Evolutionary conservation across 2,888 invertebrate species (phyloP).

Genomic region (Gandaritis pyraliata): DNA sequence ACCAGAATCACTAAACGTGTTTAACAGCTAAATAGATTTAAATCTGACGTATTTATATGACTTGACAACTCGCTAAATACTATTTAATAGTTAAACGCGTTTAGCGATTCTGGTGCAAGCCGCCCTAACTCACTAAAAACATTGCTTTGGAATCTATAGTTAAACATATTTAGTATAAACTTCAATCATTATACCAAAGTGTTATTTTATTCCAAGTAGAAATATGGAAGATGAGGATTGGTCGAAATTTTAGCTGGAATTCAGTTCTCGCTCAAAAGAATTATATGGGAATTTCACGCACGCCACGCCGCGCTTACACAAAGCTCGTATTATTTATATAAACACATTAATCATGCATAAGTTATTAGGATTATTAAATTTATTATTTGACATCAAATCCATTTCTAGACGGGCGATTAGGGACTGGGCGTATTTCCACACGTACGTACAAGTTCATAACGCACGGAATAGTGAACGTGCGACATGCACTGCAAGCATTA

Average conservation of each 20-base stretch:
- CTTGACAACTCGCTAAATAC: too few species aligned
- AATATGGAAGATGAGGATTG: conserved; percentile 38
- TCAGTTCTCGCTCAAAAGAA: conserved; percentile 24
- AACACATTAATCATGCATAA: conserved; percentile 49
- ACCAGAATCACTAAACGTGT: too few species aligned
- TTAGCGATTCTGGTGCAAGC: too few species aligned
- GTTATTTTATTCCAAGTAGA: conserved; percentile 27
- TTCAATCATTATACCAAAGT: conserved; percentile 25
- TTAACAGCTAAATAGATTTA: too few species aligned
- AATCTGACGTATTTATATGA: too few species aligned
- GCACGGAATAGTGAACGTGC: too few species aligned
- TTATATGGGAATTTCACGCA: conserved; percentile 33
- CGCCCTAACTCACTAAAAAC: conserved; percentile 25
- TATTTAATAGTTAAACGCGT: too few species aligned
- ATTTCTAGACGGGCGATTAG: conserved; percentile 17
- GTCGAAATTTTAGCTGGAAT: conserved; percentile 43
- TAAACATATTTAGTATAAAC: conserved; percentile 28
- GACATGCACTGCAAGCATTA: too few species aligned
- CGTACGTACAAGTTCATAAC: too few species aligned
- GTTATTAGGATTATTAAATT: conserved; percentile 53
- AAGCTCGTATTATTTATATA: conserved; percentile 41
- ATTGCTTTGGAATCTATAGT: conserved; percentile 26
- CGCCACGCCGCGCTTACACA: conserved; percentile 35
- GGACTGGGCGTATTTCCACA: too few species aligned
- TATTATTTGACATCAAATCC: conserved; percentile 51